These are phyloP conservation scores for Bombyx mori DNA, from an alignment of 1,140 invertebrate species.

Conservation along the genomic window DNA sequence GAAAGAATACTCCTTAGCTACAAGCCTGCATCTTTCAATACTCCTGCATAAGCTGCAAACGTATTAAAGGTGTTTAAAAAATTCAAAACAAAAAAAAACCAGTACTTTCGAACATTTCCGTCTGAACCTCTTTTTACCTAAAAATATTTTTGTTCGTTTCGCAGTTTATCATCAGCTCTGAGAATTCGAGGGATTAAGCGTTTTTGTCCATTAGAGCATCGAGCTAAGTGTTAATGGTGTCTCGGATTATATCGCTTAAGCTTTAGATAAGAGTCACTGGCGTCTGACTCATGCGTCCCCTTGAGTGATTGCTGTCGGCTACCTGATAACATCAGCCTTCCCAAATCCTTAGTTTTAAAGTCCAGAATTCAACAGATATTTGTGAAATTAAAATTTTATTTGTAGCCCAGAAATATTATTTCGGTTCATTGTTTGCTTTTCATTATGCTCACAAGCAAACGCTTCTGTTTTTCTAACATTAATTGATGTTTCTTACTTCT, in stretches of 20 bases:
- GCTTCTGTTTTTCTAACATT: too few species aligned
- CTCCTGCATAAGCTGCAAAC: too few species aligned
- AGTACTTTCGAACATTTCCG: too few species aligned
- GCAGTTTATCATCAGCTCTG: slow-evolving; percentile 33
- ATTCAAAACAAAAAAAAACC: too few species aligned
- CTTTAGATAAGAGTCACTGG: slow-evolving; percentile 42
- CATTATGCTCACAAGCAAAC: too few species aligned
- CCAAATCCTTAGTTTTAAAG: slow-evolving; percentile 22
- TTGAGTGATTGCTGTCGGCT: slow-evolving; percentile 50
- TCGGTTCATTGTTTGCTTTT: too few species aligned
- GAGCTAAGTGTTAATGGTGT: slow-evolving; percentile 62
- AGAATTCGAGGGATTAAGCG: slow-evolving; percentile 47
- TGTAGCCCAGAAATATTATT: too few species aligned
- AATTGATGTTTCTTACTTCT: too few species aligned
- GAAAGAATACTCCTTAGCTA: too few species aligned
- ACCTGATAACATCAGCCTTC: slow-evolving; percentile 34
- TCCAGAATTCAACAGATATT: slow-evolving; percentile 14
- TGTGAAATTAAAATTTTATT: too few species aligned
- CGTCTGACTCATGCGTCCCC: slow-evolving; percentile 39
- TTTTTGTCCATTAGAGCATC: slow-evolving; percentile 62
- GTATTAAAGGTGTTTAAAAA: too few species aligned
- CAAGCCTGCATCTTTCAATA: too few species aligned
- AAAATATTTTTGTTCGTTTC: slow-evolving; percentile 16
- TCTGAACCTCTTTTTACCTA: slow-evolving; percentile 2
- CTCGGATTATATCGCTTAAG: slow-evolving; percentile 54